These are phyloP conservation scores for Dichetophora obliterata DNA, from an alignment of 2,888 invertebrate species.

Conservation along the genomic window DNA sequence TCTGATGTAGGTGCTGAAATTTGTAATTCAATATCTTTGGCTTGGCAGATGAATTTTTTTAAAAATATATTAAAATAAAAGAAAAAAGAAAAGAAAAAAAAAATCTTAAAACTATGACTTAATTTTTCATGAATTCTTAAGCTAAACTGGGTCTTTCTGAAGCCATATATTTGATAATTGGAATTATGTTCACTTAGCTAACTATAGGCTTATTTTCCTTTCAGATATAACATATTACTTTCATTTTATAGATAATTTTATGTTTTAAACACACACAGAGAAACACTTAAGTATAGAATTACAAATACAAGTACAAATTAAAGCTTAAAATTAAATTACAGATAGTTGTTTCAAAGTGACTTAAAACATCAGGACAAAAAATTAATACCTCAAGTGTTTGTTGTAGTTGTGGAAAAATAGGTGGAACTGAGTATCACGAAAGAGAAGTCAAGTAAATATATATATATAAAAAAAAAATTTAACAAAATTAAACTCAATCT, in stretches of 20 bases:
- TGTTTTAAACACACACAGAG: not conserved
- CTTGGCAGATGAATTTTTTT: too few relatives aligned
- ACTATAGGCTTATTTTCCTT: not conserved
- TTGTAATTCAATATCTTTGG: too few relatives aligned
- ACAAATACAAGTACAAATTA: not conserved
- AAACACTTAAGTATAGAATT: constrained; percentile 11
- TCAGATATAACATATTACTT: not conserved
- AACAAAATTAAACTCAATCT: not conserved
- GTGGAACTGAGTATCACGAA: not conserved
- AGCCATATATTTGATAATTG: not conserved
- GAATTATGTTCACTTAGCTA: constrained; percentile 2
- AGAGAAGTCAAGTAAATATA: not conserved
- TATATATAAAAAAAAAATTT: not conserved
- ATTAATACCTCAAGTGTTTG: not conserved
- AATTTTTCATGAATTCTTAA: constrained; percentile 4
- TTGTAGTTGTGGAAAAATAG: not conserved
- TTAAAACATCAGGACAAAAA: constrained; percentile 10
- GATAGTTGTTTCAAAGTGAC: not conserved
- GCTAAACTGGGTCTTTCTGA: constrained; percentile 12
- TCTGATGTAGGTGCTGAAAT: too few relatives aligned
- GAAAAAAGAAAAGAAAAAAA: not conserved
- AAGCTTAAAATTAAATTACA: constrained; percentile 6
- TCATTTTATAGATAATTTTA: not conserved
- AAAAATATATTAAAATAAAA: not conserved
- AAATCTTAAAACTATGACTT: constrained; percentile 19